Conservation (phyloP, 2,888 invertebrate genomes). For the Agapetus fuscipes region DNA sequence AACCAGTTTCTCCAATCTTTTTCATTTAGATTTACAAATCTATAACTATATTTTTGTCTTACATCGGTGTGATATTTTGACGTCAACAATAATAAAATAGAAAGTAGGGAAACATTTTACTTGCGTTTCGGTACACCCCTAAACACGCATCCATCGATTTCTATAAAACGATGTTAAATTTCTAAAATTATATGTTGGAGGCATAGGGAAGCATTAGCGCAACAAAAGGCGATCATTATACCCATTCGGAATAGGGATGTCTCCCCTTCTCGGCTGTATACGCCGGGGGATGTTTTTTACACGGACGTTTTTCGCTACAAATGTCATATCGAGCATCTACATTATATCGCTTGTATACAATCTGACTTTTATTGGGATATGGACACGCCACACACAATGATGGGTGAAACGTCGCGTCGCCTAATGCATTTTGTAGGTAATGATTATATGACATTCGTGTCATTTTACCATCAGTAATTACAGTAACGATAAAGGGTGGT, state of each 20-base stretch:
- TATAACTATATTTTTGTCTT: not conserved
- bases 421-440: too few relatives aligned
- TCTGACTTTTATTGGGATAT: not conserved
- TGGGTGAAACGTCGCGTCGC: too few relatives aligned
- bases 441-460: too few relatives aligned
- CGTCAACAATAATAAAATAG: not conserved
- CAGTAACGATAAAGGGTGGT: too few relatives aligned
- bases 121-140: not conserved
- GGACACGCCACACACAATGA: too few relatives aligned
- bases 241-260: conserved; percentile 15
- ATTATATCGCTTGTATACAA: not conserved
- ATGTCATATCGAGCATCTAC: conserved; percentile 1
- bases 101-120: not conserved
- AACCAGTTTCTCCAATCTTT: too few relatives aligned
- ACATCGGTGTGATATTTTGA: too few relatives aligned
- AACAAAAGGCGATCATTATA: conserved; percentile 22
- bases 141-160: conserved; percentile 8
- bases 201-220: conserved; percentile 20
- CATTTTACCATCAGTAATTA: too few relatives aligned
- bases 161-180: conserved; percentile 18
- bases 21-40: too few relatives aligned
- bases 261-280: conserved; percentile 16
- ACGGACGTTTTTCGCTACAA: conserved; percentile 10
- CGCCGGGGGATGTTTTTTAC: conserved; percentile 19
- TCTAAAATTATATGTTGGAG: conserved; percentile 21